Percentiles rank a stretch among this genome's conserved stretches.
Conservation (phyloP, 2,797 vertebrate genomes). For the Crocodylus rhombifer region DNA sequence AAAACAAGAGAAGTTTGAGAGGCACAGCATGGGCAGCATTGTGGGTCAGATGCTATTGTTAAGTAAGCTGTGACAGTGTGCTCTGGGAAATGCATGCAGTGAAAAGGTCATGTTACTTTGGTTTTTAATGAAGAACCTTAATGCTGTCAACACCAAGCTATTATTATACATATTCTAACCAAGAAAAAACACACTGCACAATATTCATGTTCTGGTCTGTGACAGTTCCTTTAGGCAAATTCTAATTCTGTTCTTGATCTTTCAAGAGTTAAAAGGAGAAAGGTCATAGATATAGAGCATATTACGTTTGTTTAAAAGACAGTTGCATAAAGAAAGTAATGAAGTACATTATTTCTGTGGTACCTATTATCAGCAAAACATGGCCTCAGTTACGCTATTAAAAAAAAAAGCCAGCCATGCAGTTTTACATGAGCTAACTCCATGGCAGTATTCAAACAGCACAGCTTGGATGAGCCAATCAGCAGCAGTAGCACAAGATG, state of each 20-base stretch:
- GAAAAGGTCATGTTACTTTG: slow-evolving; percentile 8
- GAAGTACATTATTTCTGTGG: neutral
- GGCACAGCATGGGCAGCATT: neutral
- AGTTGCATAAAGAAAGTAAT: neutral
- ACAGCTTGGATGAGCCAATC: neutral
- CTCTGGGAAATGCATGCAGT: neutral
- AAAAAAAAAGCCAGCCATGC: slow-evolving; percentile 68
- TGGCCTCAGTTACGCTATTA: slow-evolving; percentile 53
- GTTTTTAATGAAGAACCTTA: slow-evolving; percentile 6
- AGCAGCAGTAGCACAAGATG: neutral
- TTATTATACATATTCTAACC: slow-evolving; percentile 34
- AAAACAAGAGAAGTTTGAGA: slow-evolving; percentile 58
- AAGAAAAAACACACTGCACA: slow-evolving; percentile 11
- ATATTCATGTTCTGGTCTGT: neutral
- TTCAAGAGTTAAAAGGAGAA: slow-evolving; percentile 41
- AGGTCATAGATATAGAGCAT: neutral
- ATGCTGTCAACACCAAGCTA: slow-evolving; percentile 31
- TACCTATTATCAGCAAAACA: slow-evolving; percentile 31
- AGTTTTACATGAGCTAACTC: slow-evolving; percentile 21
- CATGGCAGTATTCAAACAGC: neutral
- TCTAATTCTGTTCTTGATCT: slow-evolving; percentile 49
- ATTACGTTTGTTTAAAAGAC: slow-evolving; percentile 2
- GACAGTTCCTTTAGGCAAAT: neutral
- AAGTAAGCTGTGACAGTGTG: neutral
- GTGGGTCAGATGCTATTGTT: neutral